Percentiles rank a stretch among this genome's conserved stretches.
These are phyloP conservation scores for Erythrocercus mccallii DNA, from an alignment of 2,113 vertebrate genomes.

Conservation along the genomic window DNA sequence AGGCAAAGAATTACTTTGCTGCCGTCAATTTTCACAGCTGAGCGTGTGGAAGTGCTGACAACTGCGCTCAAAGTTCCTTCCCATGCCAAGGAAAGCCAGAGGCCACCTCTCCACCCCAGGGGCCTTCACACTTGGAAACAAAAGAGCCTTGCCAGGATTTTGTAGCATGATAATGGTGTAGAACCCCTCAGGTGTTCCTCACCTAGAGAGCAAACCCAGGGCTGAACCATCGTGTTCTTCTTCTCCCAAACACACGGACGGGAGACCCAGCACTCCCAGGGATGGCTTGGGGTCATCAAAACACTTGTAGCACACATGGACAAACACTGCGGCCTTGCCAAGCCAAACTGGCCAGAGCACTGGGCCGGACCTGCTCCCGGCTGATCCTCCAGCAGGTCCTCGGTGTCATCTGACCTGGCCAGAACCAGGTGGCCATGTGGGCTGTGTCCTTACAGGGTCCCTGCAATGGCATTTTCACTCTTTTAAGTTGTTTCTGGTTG, in stretches of 20 bases:
- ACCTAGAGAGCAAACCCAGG: accelerated
- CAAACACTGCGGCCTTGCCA: background rate
- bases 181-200: background rate
- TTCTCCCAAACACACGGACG: background rate
- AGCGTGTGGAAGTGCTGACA: background rate
- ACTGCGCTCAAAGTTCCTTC: background rate
- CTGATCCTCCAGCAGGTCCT: background rate
- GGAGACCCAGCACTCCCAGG: background rate
- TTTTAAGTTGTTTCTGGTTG: background rate
- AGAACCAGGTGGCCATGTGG: accelerated
- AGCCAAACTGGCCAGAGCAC: background rate
- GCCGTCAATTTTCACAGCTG: background rate
- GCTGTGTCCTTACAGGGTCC: background rate
- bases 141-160: background rate
- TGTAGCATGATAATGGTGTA: accelerated
- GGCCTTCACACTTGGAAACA: background rate
- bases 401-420: background rate
- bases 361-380: background rate
- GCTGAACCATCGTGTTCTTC: accelerated
- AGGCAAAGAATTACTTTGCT: background rate
- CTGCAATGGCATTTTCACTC: background rate
- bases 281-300: background rate
- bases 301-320: background rate
- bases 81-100: background rate
- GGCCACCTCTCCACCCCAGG: background rate